Percentiles rank a stretch among this genome's conserved stretches.
phyloP scores from a whole-genome alignment of 1,140 invertebrate species.

The Drosophila fuyamai region DNA sequence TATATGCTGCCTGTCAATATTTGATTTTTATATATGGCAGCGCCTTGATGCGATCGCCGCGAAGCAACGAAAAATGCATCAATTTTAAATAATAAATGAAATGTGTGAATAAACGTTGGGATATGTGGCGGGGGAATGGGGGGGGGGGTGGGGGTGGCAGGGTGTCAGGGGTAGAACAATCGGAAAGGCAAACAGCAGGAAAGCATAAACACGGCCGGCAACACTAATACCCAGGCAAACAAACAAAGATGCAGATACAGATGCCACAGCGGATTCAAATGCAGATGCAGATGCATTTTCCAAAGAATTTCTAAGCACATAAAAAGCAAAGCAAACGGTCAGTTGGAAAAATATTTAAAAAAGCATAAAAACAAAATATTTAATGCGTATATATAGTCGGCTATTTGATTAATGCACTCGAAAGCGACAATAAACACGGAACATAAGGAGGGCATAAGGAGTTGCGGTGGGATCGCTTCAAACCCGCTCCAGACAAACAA shows the following conservation, averaged over 20 bases:
- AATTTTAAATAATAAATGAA: conserved; percentile 80
- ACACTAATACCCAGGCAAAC: conserved; percentile 73
- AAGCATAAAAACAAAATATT: conserved; percentile 83
- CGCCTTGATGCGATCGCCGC: conserved; percentile 48
- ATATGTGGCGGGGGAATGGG: background rate
- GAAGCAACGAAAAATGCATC: conserved; percentile 40
- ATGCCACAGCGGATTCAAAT: conserved; percentile 30
- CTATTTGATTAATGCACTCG: conserved; percentile 79
- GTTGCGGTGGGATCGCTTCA: background rate
- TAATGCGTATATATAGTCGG: conserved; percentile 47
- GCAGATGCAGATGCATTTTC: conserved; percentile 53
- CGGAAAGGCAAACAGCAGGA: conserved; percentile 79
- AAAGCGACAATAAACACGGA: conserved; percentile 80
- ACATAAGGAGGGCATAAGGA: conserved; percentile 3
- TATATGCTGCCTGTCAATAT: conserved; percentile 67
- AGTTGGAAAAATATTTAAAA: conserved; percentile 78
- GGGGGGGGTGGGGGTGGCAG: background rate
- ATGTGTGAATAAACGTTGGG: conserved; percentile 71
- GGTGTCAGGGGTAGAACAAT: conserved; percentile 58
- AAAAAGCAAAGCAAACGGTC: conserved; percentile 71
- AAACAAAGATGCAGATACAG: conserved; percentile 66
- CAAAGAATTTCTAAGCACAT: conserved; percentile 79
- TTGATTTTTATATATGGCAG: conserved; percentile 75
- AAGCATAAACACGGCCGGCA: conserved; percentile 75
- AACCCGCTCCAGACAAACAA: conserved; percentile 60